Evolutionary conservation across 2,797 vertebrate species (phyloP), one percentile per base, ranked within the genome.

Genomic region (Apogon hyalosoma): DNA sequence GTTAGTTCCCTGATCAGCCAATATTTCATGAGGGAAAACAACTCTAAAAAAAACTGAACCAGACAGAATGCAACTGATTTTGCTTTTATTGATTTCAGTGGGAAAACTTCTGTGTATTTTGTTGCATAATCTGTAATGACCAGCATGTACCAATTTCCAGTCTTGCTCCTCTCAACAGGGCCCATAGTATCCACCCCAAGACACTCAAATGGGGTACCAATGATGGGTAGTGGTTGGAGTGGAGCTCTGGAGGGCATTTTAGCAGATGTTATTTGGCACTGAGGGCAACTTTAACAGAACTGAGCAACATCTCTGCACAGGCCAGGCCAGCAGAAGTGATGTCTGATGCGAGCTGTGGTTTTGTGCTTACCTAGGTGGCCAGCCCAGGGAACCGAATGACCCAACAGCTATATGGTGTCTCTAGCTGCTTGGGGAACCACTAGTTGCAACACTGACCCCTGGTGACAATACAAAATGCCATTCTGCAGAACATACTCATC

Each of bases 301-400:
- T 49, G n/a, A 1, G 46, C 14, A 0, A 70, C 51, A 42, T 67
- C 57, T 7, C 36, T 9, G 2, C 5, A 13, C 14, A 64, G 6
- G 0, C 60, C 55, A 3, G 73, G 73, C 73, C 66, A 69, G n/a
- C 33, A 47, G 10, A 69, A 63, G 1, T 64, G 33, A 1, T 10
- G 14, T 13, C 21, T 19, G 6, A 75, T 75, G 13, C 52, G 2
- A 6, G 61, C 66, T 0, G 19, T 4, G 11, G 47, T 74, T 11
- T 66, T 75, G 8, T 45, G n/a, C 31, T 63, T 66, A 12, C 71
- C 66, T 18, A 79, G 41, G 42, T 67, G 62, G 56, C 62, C 62
- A 52, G 66, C 77, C 66, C 71, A 66, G 19, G 66, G 62, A 53
- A 70, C 47, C 0, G 59, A 53, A n/a, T 70, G 46, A 3, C 66